A percentile compares a stretch with the other conserved stretches of the same genome.
phyloP scores from a whole-genome alignment of 2,113 vertebrate genomes.

The Coracopsis vasa region DNA sequence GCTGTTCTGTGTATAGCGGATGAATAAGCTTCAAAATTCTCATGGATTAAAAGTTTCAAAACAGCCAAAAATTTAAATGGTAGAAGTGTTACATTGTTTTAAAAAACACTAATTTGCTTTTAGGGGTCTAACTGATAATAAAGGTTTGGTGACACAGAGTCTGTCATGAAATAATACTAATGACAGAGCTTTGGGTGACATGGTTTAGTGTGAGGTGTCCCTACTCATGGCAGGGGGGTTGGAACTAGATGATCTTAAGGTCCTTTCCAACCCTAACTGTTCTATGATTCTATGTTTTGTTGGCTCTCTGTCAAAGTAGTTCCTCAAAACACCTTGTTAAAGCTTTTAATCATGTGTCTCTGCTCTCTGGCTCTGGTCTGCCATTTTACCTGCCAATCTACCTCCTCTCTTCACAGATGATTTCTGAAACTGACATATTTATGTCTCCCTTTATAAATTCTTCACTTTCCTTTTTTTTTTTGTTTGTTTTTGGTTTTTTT shows the following conservation, averaged over 20 bases:
- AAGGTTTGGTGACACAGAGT: neutral
- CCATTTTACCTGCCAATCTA: neutral
- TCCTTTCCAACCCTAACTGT: too few species aligned
- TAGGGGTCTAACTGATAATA: neutral
- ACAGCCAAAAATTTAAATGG: neutral
- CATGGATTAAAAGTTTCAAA: neutral
- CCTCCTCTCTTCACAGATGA: neutral
- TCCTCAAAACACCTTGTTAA: constrained; percentile 2
- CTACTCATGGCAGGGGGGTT: too few species aligned
- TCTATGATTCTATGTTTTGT: too few species aligned
- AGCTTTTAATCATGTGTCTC: neutral
- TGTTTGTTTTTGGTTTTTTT: too few species aligned
- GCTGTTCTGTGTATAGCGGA: neutral
- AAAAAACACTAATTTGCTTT: neutral
- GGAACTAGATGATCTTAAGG: too few species aligned
- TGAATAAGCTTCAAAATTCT: neutral
- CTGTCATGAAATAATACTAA: neutral
- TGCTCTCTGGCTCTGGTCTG: constrained; percentile 12
- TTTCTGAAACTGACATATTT: neutral
- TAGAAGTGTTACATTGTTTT: neutral
- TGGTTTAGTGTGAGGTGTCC: too few species aligned
- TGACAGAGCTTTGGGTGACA: too few species aligned
- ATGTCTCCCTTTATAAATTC: neutral
- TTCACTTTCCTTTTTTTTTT: neutral
- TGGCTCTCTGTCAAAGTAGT: neutral